A percentile compares a stretch with the other conserved stretches of the same genome.
Conservation (phyloP, 2,113 vertebrate genomes). For the Hemicordylus capensis region DNA sequence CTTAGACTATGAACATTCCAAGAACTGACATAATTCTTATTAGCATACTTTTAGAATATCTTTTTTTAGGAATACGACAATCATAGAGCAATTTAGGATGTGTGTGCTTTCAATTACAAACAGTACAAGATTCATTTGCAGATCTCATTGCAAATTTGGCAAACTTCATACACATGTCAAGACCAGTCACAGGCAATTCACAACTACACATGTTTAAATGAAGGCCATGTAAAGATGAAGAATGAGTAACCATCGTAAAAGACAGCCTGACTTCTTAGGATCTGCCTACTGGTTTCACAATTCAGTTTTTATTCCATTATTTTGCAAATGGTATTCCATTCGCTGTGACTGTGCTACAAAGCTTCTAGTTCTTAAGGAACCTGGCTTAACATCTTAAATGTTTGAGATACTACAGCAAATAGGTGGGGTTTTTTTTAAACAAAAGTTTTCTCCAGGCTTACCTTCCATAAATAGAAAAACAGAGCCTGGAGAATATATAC, state of each 20-base stretch:
- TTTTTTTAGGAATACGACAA: not conserved
- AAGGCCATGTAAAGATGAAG: not conserved
- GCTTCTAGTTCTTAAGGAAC: constrained; percentile 45
- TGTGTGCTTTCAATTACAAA: constrained; percentile 1
- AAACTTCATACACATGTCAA: not conserved
- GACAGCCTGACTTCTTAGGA: not conserved
- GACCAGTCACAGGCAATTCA: no score
- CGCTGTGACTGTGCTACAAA: not conserved
- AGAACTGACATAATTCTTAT: not conserved
- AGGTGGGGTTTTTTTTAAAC: constrained; percentile 24
- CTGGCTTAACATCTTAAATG: constrained; percentile 23
- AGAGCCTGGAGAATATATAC: constrained; percentile 39
- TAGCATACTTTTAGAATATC: not conserved
- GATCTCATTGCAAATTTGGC: not conserved
- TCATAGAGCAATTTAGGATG: not conserved
- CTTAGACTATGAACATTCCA: not conserved
- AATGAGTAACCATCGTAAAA: not conserved
- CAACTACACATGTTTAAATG: not conserved
- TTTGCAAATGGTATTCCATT: not conserved
- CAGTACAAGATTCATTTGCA: not conserved
- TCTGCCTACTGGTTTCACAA: not conserved
- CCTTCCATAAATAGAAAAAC: constrained; percentile 47
- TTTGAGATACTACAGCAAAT: constrained; percentile 44
- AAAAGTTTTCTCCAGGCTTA: constrained; percentile 27
- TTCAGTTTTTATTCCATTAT: not conserved